Evolutionary conservation across 2,113 vertebrate species (phyloP), one percentile per base, ranked within the genome.

Genomic region (Psittacula cyanocephala): DNA sequence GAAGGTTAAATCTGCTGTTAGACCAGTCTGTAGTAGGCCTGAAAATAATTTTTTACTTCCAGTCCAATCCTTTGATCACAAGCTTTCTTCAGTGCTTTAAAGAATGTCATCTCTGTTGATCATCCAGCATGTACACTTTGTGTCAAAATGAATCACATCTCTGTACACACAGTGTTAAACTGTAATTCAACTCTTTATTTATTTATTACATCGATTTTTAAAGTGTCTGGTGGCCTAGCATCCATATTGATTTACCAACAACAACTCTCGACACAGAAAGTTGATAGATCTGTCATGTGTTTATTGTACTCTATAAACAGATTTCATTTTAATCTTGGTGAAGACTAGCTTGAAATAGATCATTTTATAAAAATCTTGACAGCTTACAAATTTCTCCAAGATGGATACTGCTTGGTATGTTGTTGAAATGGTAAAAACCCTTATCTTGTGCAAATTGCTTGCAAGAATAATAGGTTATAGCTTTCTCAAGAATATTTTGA

Each of bases 241-340:
- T 83, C 47, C 24, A 15, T 81, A 94, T 62, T 57, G 92, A 91
- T 95, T 91, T 93, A 72, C 69, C 72, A 81, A 69, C 74, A 88
- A 62, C 79, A 83, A n/a, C 44, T 55, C 57, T 60, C 28, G 1
- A 69, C 74, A 49, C 44, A 69, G 8, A 3, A 60, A 88, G 65
- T 19, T 95, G 83, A 87, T 93, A 9, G 35, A 81, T 94, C 88
- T 92, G 68, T 91, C 70, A 41, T 57, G 41, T 19, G 28, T 67
- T 89, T 52, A 72, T 76, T 76, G 69, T 69, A 37, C 35, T 76
- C 67, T 69, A 9, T 64, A 76, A 95, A 84, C 37, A 91, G 72
- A 84, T 83, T 83, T 89, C 17, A 24, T 83, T 91, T 92, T 81
- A 50, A 72, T 91, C 69, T 76, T 28, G 2, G 31, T 72, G 53